Conservation (phyloP, 1,140 invertebrate genomes). For the Cherax destructor region DNA sequence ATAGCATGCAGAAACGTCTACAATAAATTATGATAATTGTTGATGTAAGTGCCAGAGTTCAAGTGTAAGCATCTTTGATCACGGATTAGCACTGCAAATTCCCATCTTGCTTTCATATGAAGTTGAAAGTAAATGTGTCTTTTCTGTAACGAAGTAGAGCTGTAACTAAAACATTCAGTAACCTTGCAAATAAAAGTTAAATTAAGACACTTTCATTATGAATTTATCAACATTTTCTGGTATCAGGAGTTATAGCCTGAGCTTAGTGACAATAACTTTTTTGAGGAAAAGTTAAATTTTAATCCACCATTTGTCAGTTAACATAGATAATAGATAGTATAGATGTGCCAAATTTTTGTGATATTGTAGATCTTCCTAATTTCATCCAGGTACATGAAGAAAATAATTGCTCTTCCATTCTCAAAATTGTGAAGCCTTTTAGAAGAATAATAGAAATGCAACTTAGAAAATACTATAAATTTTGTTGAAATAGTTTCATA, state of each 20-base stretch:
- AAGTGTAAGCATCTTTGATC: neutral
- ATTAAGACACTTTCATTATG: too few species aligned
- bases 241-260: neutral
- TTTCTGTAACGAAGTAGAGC: neutral
- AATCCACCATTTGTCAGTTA: neutral
- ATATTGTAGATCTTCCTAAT: conserved; percentile 38
- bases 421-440: conserved; percentile 46
- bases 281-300: neutral
- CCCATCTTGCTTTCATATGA: neutral
- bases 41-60: neutral
- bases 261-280: neutral
- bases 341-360: conserved; percentile 50
- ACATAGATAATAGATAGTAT: conserved; percentile 33
- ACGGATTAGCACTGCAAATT: neutral
- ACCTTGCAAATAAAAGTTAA: too few species aligned
- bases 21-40: neutral
- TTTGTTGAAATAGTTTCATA: conserved; percentile 6
- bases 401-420: conserved; percentile 41
- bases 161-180: too few species aligned
- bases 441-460: conserved; percentile 27
- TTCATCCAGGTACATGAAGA: conserved; percentile 35
- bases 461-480: conserved; percentile 19
- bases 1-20: neutral
- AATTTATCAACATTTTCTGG: neutral
- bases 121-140: neutral